Evolutionary conservation across 2,797 vertebrate genomes (phyloP).

Genomic region (Enoplosus armatus): DNA sequence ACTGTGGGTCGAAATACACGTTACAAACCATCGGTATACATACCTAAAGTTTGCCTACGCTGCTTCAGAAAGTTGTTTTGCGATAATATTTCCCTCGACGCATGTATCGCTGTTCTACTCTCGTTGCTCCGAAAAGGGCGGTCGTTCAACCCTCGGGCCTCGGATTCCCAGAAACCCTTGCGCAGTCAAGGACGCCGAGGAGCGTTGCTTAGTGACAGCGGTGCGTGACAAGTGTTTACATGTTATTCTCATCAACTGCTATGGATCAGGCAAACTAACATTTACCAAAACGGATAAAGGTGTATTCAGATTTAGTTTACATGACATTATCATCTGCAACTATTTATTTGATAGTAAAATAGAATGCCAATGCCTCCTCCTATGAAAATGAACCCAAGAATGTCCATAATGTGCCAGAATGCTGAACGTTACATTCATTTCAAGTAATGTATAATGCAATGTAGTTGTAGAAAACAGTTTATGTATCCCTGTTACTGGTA

Average conservation of each 20-base stretch:
- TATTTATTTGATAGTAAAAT: neutral
- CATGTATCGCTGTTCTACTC: constrained; percentile 77
- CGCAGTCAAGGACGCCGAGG: constrained; percentile 62
- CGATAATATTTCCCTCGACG: constrained; percentile 71
- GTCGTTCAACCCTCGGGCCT: constrained; percentile 81
- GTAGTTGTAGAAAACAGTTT: too few species aligned
- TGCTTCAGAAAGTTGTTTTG: constrained; percentile 68
- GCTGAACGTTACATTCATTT: neutral
- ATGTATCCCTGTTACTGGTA: constrained; percentile 1
- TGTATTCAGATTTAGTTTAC: neutral
- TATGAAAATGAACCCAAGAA: neutral
- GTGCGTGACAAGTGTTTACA: constrained; percentile 1
- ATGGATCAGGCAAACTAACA: neutral
- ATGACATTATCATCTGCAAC: neutral
- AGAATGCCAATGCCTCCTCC: neutral
- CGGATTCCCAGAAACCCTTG: constrained; percentile 86
- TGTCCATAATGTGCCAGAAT: neutral
- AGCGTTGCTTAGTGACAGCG: constrained; percentile 76
- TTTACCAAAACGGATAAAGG: neutral
- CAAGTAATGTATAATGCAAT: neutral
- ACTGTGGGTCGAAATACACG: neutral
- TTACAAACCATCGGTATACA: constrained; percentile 44
- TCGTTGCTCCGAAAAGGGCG: constrained; percentile 85
- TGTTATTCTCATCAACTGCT: neutral
- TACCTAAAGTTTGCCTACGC: constrained; percentile 71